Conservation (phyloP, 2,113 vertebrate species). For the Tragelaphus scriptus region DNA sequence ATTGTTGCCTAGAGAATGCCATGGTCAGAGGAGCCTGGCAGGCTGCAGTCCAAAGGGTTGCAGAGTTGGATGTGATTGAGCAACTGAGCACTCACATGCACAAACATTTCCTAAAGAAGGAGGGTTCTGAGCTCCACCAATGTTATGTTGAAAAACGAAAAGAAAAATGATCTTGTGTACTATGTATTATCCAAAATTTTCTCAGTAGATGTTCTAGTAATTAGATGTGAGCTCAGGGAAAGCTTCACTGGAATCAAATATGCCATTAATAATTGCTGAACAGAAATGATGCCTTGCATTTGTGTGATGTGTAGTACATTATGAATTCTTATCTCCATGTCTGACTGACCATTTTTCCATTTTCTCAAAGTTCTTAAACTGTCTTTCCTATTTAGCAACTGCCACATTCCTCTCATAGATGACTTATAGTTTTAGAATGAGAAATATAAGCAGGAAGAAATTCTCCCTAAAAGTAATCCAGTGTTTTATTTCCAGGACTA, state of each 20-base stretch:
- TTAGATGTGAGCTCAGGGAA: not conserved
- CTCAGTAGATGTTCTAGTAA: not conserved
- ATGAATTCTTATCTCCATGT: conserved; percentile 22
- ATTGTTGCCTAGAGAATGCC: not conserved
- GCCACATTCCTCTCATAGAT: not conserved
- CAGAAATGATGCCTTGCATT: not conserved
- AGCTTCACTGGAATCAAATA: not conserved
- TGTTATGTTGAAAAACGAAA: not conserved
- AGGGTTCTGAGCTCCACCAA: not conserved
- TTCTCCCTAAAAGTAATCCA: conserved; percentile 53
- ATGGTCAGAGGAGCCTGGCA: not conserved
- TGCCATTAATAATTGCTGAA: not conserved
- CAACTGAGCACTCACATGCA: not conserved
- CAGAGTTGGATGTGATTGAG: not conserved
- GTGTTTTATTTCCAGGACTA: conserved; percentile 53
- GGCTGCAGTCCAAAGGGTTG: not conserved
- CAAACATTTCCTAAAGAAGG: not conserved
- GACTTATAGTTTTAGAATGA: conserved; percentile 39
- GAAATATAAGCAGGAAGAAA: conserved; percentile 45
- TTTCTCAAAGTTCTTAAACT: conserved; percentile 18
- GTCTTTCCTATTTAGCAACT: conserved; percentile 43
- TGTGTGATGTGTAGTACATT: not conserved
- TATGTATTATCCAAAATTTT: not conserved
- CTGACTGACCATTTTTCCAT: conserved; percentile 30
- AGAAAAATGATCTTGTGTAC: not conserved